Conservation (phyloP, 2,888 invertebrate genomes). For the Cerastoderma edule region DNA sequence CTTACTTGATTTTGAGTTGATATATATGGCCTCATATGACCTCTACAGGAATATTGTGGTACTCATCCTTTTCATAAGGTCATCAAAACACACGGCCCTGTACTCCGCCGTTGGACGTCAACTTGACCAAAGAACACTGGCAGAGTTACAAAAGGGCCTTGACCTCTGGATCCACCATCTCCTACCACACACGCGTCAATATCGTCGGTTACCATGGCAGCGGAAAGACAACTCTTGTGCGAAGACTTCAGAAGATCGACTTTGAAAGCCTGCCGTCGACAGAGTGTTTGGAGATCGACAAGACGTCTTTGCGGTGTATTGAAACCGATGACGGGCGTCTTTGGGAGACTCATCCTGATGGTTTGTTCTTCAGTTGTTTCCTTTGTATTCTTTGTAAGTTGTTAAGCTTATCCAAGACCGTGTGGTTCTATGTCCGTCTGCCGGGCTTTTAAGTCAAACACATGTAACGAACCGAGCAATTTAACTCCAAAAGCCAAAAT, state of each 20-base stretch:
- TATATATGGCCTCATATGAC: not conserved
- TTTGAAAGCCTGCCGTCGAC: not conserved
- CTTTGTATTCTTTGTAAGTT: not conserved
- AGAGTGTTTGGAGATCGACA: conserved; percentile 33
- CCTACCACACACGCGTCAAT: conserved; percentile 36
- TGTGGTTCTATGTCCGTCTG: not conserved
- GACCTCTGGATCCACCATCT: conserved; percentile 13
- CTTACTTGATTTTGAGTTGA: not conserved
- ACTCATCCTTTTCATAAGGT: not conserved
- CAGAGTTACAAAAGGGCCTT: conserved; percentile 6
- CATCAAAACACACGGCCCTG: not conserved
- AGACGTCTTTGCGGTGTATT: conserved; percentile 17
- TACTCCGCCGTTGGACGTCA: not conserved
- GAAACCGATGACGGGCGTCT: conserved; percentile 13
- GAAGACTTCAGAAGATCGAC: conserved; percentile 18
- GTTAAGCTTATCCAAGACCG: not conserved
- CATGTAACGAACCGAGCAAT: not conserved
- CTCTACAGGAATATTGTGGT: not conserved
- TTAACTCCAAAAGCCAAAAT: not conserved
- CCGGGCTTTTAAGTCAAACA: not conserved
- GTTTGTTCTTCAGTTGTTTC: conserved; percentile 15
- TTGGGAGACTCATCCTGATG: conserved; percentile 25
- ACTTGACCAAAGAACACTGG: not conserved
- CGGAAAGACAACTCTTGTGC: conserved; percentile 38
- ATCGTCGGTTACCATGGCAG: conserved; percentile 38